Base-by-base conservation (phyloP, 2,797 vertebrate genomes). In the Forpus xanthops region DNA sequence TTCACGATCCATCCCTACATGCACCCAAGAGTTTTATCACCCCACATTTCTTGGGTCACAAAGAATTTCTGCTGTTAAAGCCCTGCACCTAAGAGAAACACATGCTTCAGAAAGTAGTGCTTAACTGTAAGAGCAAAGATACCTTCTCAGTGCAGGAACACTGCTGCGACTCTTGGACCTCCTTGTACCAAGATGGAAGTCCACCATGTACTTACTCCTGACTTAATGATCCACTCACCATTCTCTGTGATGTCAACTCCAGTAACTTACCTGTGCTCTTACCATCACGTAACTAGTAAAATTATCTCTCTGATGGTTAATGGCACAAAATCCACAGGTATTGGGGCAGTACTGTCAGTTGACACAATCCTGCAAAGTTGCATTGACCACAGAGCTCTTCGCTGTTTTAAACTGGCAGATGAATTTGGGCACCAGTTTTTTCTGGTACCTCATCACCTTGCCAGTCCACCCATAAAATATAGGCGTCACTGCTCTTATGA, bases 341-440 rank as follows among this genome's bases (percentile, higher is more conserved):
- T 21, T 0, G 0, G 42, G 67, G 56, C 58, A 60, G 47, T 31
- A 56, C 45, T 58, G 42, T 20, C 42, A 55, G 15, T 19, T 75
- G 67, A 44, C 8, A 16, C 1, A 74, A 62, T 49, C 39, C 68
- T 37, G 53, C 41, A 87, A 61, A 89, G 44, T 83, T 67, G 72
- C 82, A 74, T 1, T 70, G 64, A 30, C 52, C 68, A 14, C 23
- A 37, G 42, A 91, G 37, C 25, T 71, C 35, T 44, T 85, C 30
- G 8, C 56, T 39, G 53, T 31, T 58, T 78, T 70, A 65, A 78
- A 84, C 0, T 9, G n/a, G 25, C 39, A 73, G 71, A 33, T 8
- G 31, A 56, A 81, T 90, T 52, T 60, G 42, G 16, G 62, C 23
- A 62, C 5, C 10, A 19, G 41, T 70, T 76, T 86, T 70, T 39